A percentile compares a stretch with the other conserved stretches of the same genome.
These are phyloP conservation scores for Leptodactylus fallax DNA, from an alignment of 2,797 vertebrate species.

Conservation along the genomic window DNA sequence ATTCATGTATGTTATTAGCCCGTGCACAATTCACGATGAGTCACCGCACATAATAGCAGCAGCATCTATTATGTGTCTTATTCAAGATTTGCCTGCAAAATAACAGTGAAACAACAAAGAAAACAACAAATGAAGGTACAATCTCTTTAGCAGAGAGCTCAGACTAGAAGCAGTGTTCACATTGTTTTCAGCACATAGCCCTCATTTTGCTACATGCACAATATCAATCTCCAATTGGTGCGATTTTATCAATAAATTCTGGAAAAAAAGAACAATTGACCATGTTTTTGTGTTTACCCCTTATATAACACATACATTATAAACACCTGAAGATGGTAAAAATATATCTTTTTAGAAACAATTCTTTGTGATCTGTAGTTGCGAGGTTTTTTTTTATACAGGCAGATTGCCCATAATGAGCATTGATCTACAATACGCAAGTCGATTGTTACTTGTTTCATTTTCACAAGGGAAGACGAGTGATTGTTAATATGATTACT, in stretches of 20 bases:
- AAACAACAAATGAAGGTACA: conserved; percentile 17
- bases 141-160: background rate
- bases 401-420: no score
- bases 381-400: background rate
- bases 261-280: background rate
- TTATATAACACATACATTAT: background rate
- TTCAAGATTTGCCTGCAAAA: conserved; percentile 39
- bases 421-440: no score
- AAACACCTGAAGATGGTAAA: background rate
- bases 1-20: conserved; percentile 66
- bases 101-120: conserved; percentile 20
- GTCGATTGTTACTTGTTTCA: no score
- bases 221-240: background rate
- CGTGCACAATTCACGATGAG: conserved; percentile 62
- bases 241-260: background rate
- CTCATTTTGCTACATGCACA: background rate
- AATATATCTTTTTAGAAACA: background rate
- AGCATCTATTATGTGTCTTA: conserved; percentile 49
- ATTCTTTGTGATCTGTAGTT: background rate
- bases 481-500: no score
- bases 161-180: background rate
- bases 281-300: background rate
- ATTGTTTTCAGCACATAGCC: background rate
- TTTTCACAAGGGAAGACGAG: no score
- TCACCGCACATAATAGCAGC: conserved; percentile 50